Conservation (phyloP, 92 coral and sea anemone genomes). For the Micromussa lordhowensis region DNA sequence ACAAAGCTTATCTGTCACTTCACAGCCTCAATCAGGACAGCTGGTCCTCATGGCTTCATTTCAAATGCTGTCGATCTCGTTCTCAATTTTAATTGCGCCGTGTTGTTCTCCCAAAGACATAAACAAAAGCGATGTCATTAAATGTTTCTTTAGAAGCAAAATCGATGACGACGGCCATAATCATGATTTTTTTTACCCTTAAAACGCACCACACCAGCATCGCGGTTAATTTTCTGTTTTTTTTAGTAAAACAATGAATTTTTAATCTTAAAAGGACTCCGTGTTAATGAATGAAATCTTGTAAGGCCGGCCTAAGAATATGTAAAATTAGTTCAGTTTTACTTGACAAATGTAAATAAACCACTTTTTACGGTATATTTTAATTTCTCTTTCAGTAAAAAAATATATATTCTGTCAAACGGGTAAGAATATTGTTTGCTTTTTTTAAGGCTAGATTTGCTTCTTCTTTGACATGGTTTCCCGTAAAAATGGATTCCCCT, state of each 20-base stretch:
- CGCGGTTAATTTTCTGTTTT: neutral
- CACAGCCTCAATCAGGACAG: neutral
- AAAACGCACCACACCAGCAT: neutral
- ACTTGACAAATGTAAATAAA: neutral
- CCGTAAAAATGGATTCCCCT: constrained; percentile 2
- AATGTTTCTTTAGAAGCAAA: neutral
- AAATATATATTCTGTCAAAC: neutral
- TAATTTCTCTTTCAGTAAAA: constrained; percentile 3
- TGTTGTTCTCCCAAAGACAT: neutral
- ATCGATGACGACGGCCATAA: neutral
- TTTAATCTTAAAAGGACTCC: constrained; percentile 1
- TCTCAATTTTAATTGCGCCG: constrained; percentile 10
- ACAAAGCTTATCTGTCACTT: neutral
- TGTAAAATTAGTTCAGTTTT: neutral
- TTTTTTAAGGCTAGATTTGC: neutral
- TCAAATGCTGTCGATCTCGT: neutral
- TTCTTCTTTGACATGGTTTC: constrained; percentile 19
- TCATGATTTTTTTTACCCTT: neutral
- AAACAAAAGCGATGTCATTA: neutral
- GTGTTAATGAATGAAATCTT: neutral
- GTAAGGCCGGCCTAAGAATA: too few species aligned
- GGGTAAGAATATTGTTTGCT: constrained; percentile 11
- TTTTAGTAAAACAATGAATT: neutral
- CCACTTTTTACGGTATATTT: neutral
- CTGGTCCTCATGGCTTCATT: neutral